A percentile compares a stretch with the other conserved stretches of the same genome.
Conservation (phyloP, 2,113 vertebrate species). For the Gymnorhina tibicen region DNA sequence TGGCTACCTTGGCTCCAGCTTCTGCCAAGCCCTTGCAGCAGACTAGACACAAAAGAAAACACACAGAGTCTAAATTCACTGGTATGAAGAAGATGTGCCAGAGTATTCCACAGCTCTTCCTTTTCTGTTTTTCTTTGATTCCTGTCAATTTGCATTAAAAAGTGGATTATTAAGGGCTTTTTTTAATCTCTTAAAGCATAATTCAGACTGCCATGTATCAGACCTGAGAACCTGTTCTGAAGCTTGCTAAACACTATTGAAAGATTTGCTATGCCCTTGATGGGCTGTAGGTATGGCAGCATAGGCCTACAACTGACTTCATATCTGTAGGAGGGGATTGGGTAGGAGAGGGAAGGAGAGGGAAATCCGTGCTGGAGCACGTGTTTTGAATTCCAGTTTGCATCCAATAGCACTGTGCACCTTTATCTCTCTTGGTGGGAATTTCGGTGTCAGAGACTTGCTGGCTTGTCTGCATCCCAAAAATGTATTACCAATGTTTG, state of each 20-base stretch:
- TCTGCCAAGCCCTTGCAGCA: conserved; percentile 60
- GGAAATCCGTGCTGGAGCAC: accelerated
- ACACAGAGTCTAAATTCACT: conserved; percentile 18
- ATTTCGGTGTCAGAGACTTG: not conserved
- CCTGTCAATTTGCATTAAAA: conserved; percentile 36
- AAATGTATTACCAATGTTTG: not conserved
- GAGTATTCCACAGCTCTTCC: conserved; percentile 52
- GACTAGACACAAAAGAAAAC: conserved; percentile 50
- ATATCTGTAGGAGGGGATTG: not conserved
- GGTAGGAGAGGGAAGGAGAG: not conserved
- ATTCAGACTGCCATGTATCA: not conserved
- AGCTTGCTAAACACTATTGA: not conserved
- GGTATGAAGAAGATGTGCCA: conserved; percentile 31
- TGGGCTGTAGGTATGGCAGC: not conserved
- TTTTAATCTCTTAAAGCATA: not conserved
- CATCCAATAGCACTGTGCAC: not conserved
- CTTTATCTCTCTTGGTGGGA: not conserved
- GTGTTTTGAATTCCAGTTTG: not conserved
- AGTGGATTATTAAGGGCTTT: not conserved
- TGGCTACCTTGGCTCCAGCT: conserved; percentile 3
- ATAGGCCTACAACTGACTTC: not conserved
- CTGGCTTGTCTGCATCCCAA: not conserved
- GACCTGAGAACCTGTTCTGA: not conserved
- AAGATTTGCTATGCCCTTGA: not conserved
- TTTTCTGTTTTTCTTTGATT: conserved; percentile 28